phyloP scores from a whole-genome alignment of 2,888 invertebrate species.

The Himalopsyche anomala region DNA sequence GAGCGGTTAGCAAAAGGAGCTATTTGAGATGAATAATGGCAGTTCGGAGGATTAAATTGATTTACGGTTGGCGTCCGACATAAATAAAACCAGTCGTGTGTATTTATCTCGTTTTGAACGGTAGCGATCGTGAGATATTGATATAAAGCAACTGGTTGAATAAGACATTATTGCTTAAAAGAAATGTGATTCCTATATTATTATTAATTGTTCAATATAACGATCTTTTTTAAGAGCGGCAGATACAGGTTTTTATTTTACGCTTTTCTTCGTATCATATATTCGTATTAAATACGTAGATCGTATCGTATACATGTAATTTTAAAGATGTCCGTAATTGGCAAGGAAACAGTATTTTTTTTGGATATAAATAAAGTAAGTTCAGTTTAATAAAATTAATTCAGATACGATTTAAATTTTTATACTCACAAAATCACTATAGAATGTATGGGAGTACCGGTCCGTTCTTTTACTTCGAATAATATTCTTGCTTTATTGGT shows the following conservation, averaged over 20 bases:
- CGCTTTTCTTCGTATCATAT: not conserved
- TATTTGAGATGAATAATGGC: constrained; percentile 2
- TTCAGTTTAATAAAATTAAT: too few relatives aligned
- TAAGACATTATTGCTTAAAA: not conserved
- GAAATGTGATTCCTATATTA: not conserved
- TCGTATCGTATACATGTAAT: too few relatives aligned
- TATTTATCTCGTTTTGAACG: not conserved
- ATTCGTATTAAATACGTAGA: too few relatives aligned
- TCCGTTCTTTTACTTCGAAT: too few relatives aligned
- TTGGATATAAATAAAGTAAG: too few relatives aligned
- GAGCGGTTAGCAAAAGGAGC: not conserved
- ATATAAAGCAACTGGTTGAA: not conserved
- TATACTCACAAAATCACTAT: too few relatives aligned
- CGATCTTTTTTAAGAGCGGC: not conserved
- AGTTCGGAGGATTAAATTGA: not conserved
- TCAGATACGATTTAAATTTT: too few relatives aligned
- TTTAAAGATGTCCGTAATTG: too few relatives aligned
- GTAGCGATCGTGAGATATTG: constrained; percentile 15
- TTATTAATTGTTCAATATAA: not conserved
- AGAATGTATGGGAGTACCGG: too few relatives aligned
- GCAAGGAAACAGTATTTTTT: too few relatives aligned
- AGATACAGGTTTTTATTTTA: not conserved
- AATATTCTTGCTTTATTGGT: too few relatives aligned
- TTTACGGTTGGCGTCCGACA: not conserved
- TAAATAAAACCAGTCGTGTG: constrained; percentile 9